Evolutionary conservation across 2,888 invertebrate species (phyloP).

Genomic region (Balanococcus diminutus): DNA sequence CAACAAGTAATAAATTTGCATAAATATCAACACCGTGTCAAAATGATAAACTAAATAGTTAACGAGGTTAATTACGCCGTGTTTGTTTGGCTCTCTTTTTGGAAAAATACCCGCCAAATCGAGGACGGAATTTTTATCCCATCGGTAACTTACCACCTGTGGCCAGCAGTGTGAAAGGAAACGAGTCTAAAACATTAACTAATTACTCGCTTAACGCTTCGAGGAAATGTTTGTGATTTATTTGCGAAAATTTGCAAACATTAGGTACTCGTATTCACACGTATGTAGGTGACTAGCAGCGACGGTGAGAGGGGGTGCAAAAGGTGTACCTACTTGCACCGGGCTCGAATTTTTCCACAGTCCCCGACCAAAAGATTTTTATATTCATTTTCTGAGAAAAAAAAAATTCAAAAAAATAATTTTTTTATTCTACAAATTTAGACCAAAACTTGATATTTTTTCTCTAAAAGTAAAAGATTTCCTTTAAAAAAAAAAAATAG

Average conservation of each 20-base stretch:
- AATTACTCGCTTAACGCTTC: conserved; percentile 10
- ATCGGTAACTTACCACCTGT: neutral
- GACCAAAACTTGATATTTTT: no score
- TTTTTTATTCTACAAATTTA: no score
- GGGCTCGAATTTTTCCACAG: no score
- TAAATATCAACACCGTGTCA: neutral
- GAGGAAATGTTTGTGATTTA: conserved; percentile 12
- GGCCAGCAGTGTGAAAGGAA: neutral
- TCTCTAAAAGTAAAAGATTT: no score
- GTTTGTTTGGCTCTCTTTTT: neutral
- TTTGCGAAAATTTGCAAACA: conserved; percentile 1
- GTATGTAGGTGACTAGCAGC: no score
- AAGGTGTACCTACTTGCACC: no score
- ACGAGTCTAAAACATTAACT: neutral
- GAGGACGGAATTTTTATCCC: neutral
- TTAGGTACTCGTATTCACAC: no score
- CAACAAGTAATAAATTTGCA: conserved; percentile 22
- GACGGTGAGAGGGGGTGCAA: no score
- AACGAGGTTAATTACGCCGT: neutral
- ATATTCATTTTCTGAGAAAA: no score
- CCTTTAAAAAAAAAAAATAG: no score
- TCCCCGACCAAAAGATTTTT: no score
- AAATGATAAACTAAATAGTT: conserved; percentile 1
- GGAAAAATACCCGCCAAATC: neutral
- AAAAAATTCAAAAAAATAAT: no score